Evolutionary conservation across 2,888 invertebrate species (phyloP).

Genomic region (Noctua pronuba): DNA sequence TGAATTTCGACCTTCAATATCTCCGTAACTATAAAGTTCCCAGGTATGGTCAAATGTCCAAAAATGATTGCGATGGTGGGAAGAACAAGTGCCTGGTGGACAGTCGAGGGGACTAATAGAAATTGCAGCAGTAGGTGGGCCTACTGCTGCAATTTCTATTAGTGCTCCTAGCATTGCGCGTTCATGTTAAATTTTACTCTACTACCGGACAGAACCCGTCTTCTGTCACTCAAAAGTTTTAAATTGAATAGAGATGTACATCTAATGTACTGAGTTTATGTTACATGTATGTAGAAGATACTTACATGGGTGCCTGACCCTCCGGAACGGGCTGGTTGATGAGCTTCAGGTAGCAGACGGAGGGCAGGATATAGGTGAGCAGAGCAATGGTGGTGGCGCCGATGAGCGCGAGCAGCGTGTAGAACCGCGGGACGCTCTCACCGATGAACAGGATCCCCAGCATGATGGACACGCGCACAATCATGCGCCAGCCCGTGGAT

Average conservation of each 20-base stretch:
- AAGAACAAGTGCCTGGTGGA: background rate
- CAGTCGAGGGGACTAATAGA: background rate
- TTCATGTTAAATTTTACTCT: background rate
- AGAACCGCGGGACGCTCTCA: slow-evolving; percentile 92
- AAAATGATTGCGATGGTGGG: background rate
- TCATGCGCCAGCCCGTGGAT: slow-evolving; percentile 91
- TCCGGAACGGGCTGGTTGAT: slow-evolving; percentile 82
- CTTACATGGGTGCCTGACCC: slow-evolving; percentile 78
- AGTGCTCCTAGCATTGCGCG: background rate
- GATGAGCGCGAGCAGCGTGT: slow-evolving; percentile 92
- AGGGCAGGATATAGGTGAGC: slow-evolving; percentile 92
- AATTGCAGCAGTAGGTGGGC: no score
- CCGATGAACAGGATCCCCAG: slow-evolving; percentile 91
- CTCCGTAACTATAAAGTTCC: background rate
- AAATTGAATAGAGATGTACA: background rate
- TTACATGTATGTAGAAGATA: background rate
- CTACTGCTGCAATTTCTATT: background rate
- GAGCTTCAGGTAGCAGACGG: slow-evolving; percentile 92
- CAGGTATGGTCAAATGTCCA: no score
- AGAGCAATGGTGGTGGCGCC: slow-evolving; percentile 93
- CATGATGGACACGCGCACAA: slow-evolving; percentile 90
- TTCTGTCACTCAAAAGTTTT: background rate
- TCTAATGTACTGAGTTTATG: background rate
- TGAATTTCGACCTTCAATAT: background rate
- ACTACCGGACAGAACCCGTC: background rate